A percentile compares a stretch with the other conserved stretches of the same genome.
Evolutionary conservation across 2,888 invertebrate species (phyloP).

Genomic region (Unio delphinus): DNA sequence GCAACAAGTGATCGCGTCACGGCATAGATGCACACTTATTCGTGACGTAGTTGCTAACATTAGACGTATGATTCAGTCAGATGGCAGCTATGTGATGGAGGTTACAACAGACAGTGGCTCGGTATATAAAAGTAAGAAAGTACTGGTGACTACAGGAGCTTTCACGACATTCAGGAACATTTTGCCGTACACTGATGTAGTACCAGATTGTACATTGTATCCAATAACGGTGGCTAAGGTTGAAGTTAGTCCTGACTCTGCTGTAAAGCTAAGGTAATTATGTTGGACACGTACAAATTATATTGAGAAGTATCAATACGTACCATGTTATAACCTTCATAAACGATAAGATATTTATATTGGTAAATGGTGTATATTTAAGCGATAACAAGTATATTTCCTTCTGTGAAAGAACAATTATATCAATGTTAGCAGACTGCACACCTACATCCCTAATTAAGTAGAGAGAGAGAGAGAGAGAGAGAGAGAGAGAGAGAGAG

Average conservation of each 20-base stretch:
- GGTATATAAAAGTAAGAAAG: constrained; percentile 15
- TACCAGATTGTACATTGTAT: constrained; percentile 7
- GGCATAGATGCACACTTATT: constrained; percentile 29
- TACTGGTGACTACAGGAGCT: constrained; percentile 33
- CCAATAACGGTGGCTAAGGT: constrained; percentile 32
- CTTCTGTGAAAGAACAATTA: no score
- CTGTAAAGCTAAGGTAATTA: constrained; percentile 24
- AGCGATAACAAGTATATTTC: no score
- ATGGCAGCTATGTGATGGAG: constrained; percentile 9
- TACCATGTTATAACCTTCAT: no score
- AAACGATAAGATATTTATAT: no score
- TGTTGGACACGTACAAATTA: not conserved
- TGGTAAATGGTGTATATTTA: no score
- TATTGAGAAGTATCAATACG: no score
- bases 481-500: no score
- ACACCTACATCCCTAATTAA: no score
- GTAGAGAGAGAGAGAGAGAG: no score
- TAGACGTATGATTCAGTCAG: not conserved
- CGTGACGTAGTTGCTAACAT: constrained; percentile 27
- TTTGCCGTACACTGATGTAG: constrained; percentile 10
- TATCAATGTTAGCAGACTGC: no score
- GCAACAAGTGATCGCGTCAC: constrained; percentile 28
- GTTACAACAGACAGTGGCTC: constrained; percentile 22
- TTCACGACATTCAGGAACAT: constrained; percentile 26
- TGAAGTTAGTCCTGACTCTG: constrained; percentile 17